These are phyloP conservation scores for Chironex yamaguchii DNA, from an alignment of 30 jellyfish, hydroid and myxozoan species.

Conservation along the genomic window DNA sequence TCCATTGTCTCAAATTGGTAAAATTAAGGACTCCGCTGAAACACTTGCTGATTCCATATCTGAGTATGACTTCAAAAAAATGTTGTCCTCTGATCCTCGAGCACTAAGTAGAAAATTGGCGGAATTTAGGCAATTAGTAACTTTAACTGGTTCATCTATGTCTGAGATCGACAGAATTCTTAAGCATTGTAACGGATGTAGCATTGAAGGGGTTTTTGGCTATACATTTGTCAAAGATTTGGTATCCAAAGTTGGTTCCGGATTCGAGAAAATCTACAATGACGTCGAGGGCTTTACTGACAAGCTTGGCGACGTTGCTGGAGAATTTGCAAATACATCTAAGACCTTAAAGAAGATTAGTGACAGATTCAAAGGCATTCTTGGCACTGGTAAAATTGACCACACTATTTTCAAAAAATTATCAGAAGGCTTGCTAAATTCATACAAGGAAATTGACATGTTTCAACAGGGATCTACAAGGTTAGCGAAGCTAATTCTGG, in stretches of 20 bases:
- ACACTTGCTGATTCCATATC: slow-evolving; percentile 49
- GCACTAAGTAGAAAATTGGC: slow-evolving; percentile 52
- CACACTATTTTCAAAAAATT: slow-evolving; percentile 55
- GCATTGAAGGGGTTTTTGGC: slow-evolving; percentile 76
- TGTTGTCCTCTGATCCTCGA: slow-evolving; percentile 76
- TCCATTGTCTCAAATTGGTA: slow-evolving; percentile 86
- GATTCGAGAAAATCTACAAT: slow-evolving; percentile 1
- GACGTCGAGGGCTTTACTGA: slow-evolving; percentile 61
- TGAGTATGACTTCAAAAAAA: slow-evolving; percentile 65
- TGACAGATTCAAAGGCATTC: slow-evolving; percentile 54
- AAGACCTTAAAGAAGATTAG: slow-evolving; percentile 47
- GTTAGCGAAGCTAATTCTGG: slow-evolving; percentile 55
- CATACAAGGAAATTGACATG: slow-evolving; percentile 55
- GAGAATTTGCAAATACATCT: slow-evolving; percentile 59
- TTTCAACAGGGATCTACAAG: slow-evolving; percentile 60
- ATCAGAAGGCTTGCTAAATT: slow-evolving; percentile 59
- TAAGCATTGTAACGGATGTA: slow-evolving; percentile 74
- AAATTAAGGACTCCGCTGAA: slow-evolving; percentile 79
- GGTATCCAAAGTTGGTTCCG: slow-evolving; percentile 45
- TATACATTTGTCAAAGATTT: slow-evolving; percentile 65
- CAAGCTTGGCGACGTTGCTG: slow-evolving; percentile 55
- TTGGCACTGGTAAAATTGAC: neutral
- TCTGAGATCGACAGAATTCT: slow-evolving; percentile 60
- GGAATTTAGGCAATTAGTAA: slow-evolving; percentile 71
- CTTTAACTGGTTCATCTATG: slow-evolving; percentile 40